These are phyloP conservation scores for Microctenopoma steveboyesi DNA, from an alignment of 2,797 vertebrate species.

Conservation along the genomic window DNA sequence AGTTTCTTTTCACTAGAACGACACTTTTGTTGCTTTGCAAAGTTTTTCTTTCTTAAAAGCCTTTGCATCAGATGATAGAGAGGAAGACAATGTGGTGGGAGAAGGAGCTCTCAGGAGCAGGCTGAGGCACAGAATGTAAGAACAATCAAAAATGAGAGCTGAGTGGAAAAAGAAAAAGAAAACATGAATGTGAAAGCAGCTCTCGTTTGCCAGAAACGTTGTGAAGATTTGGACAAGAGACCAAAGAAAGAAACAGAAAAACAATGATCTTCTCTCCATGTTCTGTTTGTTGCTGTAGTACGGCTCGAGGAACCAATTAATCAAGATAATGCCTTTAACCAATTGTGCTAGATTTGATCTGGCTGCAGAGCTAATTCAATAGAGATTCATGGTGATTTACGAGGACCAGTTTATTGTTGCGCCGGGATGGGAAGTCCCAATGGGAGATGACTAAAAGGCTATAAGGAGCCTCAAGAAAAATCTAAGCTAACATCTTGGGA, in stretches of 20 bases:
- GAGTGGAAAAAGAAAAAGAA: conserved; percentile 39
- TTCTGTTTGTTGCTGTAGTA: conserved; percentile 73
- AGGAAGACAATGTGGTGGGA: conserved; percentile 59
- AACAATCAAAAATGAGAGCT: conserved; percentile 55
- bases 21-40: conserved; percentile 58
- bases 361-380: conserved; percentile 77
- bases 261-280: conserved; percentile 51
- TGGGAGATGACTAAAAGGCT: conserved; percentile 45
- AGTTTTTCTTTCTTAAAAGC: conserved; percentile 76
- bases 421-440: conserved; percentile 47
- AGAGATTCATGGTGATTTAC: conserved; percentile 78
- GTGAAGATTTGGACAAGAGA: conserved; percentile 63
- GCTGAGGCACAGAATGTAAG: conserved; percentile 42
- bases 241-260: conserved; percentile 36
- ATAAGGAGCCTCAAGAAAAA: conserved; percentile 55
- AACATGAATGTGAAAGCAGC: conserved; percentile 26
- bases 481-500: conserved; percentile 40
- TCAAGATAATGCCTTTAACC: conserved; percentile 83
- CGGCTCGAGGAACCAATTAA: conserved; percentile 71
- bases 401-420: conserved; percentile 64
- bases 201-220: conserved; percentile 62
- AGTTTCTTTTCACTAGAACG: conserved; percentile 66
- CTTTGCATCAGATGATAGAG: conserved; percentile 55
- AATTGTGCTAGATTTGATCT: conserved; percentile 81
- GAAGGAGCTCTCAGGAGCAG: conserved; percentile 71